A percentile compares a stretch with the other conserved stretches of the same genome.
Evolutionary conservation across 2,888 invertebrate species (phyloP).

Genomic region (Pachycephus smyrnensis): DNA sequence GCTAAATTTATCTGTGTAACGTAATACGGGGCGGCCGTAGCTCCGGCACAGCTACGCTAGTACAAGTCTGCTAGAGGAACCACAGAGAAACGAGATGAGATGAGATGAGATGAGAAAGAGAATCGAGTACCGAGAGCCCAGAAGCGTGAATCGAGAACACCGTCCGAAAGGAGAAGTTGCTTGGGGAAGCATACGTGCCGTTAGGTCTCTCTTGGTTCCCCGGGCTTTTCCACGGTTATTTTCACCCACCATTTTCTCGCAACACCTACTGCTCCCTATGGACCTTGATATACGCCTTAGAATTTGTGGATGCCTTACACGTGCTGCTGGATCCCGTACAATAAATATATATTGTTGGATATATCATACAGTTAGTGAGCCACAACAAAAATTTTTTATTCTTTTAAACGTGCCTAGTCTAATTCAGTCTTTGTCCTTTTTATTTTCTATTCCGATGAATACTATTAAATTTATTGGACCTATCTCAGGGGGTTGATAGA

Average conservation of each 20-base stretch:
- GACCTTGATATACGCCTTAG: neutral
- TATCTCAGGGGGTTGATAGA: neutral
- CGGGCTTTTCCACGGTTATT: conserved; percentile 40
- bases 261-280: conserved; percentile 22
- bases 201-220: conserved; percentile 17
- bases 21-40: conserved; percentile 50
- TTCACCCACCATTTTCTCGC: conserved; percentile 33
- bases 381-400: neutral
- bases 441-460: neutral
- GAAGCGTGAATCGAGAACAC: neutral
- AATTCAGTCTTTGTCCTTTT: neutral
- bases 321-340: neutral
- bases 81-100: neutral
- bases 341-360: neutral
- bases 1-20: conserved; percentile 66
- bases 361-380: neutral
- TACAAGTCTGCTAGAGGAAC: neutral
- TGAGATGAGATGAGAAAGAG: neutral
- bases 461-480: neutral
- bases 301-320: neutral
- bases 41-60: neutral
- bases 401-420: neutral
- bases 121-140: conserved; percentile 22
- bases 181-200: neutral
- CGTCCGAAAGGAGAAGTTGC: conserved; percentile 28